Evolutionary conservation across 2,113 vertebrate species (phyloP), one percentile per base, ranked within the genome.

Genomic region (Carassius auratus): DNA sequence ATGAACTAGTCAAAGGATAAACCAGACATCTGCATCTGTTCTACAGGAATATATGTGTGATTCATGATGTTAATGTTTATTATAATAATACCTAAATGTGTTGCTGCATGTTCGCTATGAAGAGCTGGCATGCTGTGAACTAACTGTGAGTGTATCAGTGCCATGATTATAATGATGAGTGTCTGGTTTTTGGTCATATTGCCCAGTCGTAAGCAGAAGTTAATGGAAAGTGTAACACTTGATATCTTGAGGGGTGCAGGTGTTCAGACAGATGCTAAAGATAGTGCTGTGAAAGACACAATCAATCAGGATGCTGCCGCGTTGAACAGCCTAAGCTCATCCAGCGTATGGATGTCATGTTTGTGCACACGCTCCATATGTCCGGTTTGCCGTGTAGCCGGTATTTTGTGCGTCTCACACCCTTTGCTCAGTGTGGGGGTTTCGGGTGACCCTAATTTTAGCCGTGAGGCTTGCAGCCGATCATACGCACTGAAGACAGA

Each of bases 361-460:
- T 15, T 33, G 26, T 8, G 26, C 23, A 7, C 12, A 3, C 10
- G 61, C 10, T 26, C 62, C 12, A 26, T 13, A 14, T 64, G 62
- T 64, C 62, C 62, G 62, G 62, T 64, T 26, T 64, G 26, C 12
- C 13, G 74, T 76, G 74, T 33, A 33, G n/a, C 74, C 8, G 74
- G 48, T 75, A 75, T 75, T 8, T 1, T 48, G 73, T 52, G n/a
- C 1, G 74, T 77, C 50, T 77, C 26, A 1, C 50, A 57, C 75
- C 30, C 48, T 33, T 36, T 10, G 15, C 76, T 78, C 52, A 7
- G 9, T n/a, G 75, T 36, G 12, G 30, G 76, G 33, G 33, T 59
- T 3, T 75, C 33, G 23, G 17, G 38, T 61, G 55, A 76, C 33
- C 52, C 57, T 84, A 78, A 78, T 36, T 78, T 78, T 78, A 78